Base-by-base conservation (phyloP, 2,888 invertebrate species). In the Ormyrus rosae region DNA sequence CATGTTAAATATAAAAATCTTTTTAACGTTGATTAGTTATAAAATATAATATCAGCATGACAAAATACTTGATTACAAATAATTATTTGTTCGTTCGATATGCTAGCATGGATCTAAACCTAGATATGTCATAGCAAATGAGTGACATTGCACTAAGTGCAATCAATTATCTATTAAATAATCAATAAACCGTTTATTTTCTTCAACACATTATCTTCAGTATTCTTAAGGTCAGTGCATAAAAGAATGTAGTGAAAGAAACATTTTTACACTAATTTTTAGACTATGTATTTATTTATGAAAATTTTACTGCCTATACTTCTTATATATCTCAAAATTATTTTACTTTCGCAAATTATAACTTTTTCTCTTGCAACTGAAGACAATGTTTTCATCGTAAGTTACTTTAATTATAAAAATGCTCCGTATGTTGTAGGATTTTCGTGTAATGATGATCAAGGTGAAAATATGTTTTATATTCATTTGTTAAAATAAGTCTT, bases 361-460 rank as follows among this genome's bases (percentile, higher is more conserved):
- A 56, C 45, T 13, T 6, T 81, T 19, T 46, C 76, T 2, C 58
- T 67, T 10, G 75, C 56, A 3, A 78, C 61, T 19, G 63, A 77
- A 46, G 83, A 86, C 19, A 83, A 83, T 50, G 9, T 81, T 6
- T 85, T 86, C 56, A 83, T 86, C n/a, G 82, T 83, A 2, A 85
- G 85, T 71, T 87, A 87, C 70, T 86, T 87, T 51, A 64, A 72
- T 7, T 81, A 84, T 19, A 87, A 86, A 55, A 72, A 79, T 19
- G 83, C 86, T 19, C 78, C 83, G 3, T 81, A 84, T 67, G 85
- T 87, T 5, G 85, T 85, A 5, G 86, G 86, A 74, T 86, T 87
- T 65, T 86, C 85, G 5, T 87, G 87, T 13, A 83, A 82, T 9
- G 81, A 86, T 63, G 55, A 8, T 3, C 73, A 76, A 65, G 82